These are phyloP conservation scores for Harmothoe impar DNA, from an alignment of 2,888 invertebrate genomes.

Conservation along the genomic window DNA sequence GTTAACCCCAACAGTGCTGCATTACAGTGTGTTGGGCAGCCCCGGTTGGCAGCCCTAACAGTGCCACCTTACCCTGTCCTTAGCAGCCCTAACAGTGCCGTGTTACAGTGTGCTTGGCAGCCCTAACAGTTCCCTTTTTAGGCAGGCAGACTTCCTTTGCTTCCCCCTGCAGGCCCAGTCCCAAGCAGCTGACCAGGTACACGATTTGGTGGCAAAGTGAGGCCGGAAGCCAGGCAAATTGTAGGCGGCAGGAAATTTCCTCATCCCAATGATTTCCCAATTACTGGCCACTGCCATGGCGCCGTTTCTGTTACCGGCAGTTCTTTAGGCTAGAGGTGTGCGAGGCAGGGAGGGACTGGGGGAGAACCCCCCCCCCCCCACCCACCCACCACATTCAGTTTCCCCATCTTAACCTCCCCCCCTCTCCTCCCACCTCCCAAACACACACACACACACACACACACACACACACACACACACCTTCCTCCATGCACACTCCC, in stretches of 20 bases:
- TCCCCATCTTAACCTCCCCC: background rate
- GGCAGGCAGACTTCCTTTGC: background rate
- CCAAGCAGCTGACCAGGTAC: background rate
- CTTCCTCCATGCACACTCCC: background rate
- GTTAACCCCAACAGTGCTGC: no score
- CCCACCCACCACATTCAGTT: background rate
- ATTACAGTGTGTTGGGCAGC: no score
- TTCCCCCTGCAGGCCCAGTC: background rate
- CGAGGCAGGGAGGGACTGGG: background rate
- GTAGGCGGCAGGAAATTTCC: constrained; percentile 23
- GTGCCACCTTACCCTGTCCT: no score
- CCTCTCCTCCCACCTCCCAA: background rate
- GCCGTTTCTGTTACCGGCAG: constrained; percentile 14
- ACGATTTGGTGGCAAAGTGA: background rate
- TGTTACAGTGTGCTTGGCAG: no score
- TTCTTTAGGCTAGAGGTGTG: background rate
- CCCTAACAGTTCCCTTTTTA: no score
- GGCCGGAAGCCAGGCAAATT: constrained; percentile 22
- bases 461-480: background rate
- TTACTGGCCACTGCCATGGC: constrained; percentile 4
- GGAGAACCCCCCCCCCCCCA: background rate
- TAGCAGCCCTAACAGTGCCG: no score
- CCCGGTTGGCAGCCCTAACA: no score
- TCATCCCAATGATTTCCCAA: constrained; percentile 29
- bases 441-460: background rate